phyloP scores from a whole-genome alignment of 2,113 vertebrate genomes.

The Felis chaus region DNA sequence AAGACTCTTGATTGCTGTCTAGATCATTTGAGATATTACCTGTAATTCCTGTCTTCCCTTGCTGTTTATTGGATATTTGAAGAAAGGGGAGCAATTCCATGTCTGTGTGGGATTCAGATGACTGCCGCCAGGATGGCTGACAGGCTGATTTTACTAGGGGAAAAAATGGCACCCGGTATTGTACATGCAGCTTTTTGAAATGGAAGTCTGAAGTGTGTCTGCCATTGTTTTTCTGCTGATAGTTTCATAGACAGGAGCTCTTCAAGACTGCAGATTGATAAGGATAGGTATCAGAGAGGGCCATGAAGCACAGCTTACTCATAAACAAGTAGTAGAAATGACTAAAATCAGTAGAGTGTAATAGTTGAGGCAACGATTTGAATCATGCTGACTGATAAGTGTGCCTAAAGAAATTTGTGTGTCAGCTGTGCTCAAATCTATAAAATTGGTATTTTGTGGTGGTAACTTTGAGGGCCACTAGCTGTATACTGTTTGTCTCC shows the following conservation, averaged over 20 bases:
- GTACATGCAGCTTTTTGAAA: not conserved
- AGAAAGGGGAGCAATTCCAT: not conserved
- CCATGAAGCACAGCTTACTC: not conserved
- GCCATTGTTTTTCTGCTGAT: not conserved
- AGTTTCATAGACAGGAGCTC: not conserved
- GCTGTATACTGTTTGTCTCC: not conserved
- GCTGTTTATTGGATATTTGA: not conserved
- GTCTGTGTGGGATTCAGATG: not conserved
- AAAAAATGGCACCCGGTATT: not conserved
- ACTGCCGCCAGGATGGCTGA: not conserved
- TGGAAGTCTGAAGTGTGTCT: not conserved
- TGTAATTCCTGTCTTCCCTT: not conserved
- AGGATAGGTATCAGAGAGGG: not conserved
- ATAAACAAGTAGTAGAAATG: not conserved
- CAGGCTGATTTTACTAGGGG: not conserved
- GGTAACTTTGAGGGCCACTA: not conserved
- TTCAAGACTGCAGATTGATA: not conserved
- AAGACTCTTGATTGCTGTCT: not conserved
- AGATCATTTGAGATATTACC: not conserved
- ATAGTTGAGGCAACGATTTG: not conserved
- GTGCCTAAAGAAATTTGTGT: not conserved
- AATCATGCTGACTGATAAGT: not conserved
- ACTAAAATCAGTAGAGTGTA: not conserved
- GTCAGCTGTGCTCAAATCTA: not conserved
- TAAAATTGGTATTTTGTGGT: not conserved